A percentile compares a stretch with the other conserved stretches of the same genome.
phyloP scores from a whole-genome alignment of 2,888 invertebrate genomes.

The Orthonevra nobilis region DNA sequence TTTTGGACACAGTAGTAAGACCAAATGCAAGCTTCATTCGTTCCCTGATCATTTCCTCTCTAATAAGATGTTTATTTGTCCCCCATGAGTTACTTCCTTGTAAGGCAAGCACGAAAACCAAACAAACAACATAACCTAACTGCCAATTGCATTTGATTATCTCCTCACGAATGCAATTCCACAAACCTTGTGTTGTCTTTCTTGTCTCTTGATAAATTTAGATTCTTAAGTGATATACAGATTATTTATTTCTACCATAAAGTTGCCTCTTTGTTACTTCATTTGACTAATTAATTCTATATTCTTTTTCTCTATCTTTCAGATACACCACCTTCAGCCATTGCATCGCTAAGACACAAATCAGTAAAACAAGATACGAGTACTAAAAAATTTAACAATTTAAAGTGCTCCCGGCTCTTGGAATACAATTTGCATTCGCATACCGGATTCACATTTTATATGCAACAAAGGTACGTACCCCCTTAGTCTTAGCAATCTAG shows the following conservation, averaged over 20 bases:
- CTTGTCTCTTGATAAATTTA: slow-evolving; percentile 49
- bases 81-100: too few relatives aligned
- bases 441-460: slow-evolving; percentile 55
- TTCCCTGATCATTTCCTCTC: too few relatives aligned
- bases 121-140: slow-evolving; percentile 58
- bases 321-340: slow-evolving; percentile 33
- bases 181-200: slow-evolving; percentile 6
- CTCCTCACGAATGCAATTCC: slow-evolving; percentile 50
- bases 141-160: slow-evolving; percentile 54
- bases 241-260: slow-evolving; percentile 41
- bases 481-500: slow-evolving; percentile 9
- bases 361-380: slow-evolving; percentile 1
- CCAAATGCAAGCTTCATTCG: too few relatives aligned
- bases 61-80: too few relatives aligned
- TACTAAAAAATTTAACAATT: slow-evolving; percentile 28
- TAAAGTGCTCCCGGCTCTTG: slow-evolving; percentile 56
- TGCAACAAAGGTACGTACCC: slow-evolving; percentile 64
- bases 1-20: too few relatives aligned
- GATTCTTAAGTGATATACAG: slow-evolving; percentile 63
- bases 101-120: slow-evolving; percentile 42
- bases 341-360: slow-evolving; percentile 33
- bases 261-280: slow-evolving; percentile 55
- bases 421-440: slow-evolving; percentile 67
- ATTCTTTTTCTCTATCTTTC: slow-evolving; percentile 48
- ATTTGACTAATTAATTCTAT: slow-evolving; percentile 70